A percentile compares a stretch with the other conserved stretches of the same genome.
Evolutionary conservation across 2,888 invertebrate genomes (phyloP).

Genomic region (Chirona hameri): DNA sequence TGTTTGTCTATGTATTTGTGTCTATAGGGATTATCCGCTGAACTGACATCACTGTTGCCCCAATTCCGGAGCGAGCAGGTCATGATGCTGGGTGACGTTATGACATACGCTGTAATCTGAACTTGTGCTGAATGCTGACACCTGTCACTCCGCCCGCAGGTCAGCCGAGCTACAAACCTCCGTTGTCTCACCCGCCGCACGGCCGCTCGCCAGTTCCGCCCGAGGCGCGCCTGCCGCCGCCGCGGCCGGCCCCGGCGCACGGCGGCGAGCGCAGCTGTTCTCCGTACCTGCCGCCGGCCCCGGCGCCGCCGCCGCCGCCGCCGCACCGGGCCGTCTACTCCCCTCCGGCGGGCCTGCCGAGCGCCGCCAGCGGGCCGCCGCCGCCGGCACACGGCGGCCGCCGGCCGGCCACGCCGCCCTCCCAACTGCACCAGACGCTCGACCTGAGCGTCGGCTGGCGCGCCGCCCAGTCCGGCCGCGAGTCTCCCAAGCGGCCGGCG

Average conservation of each 20-base stretch:
- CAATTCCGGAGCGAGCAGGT: no score
- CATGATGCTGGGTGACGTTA: not conserved
- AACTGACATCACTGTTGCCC: no score
- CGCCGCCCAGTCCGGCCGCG: not conserved
- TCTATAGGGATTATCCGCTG: no score
- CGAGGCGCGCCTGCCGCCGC: constrained; percentile 28
- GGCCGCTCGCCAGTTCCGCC: constrained; percentile 41
- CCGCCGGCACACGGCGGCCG: constrained; percentile 40
- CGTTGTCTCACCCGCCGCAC: constrained; percentile 41
- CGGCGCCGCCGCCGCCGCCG: not conserved
- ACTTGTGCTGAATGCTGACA: not conserved
- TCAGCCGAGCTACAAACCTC: constrained; percentile 36
- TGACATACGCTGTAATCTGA: not conserved
- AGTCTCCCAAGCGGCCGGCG: constrained; percentile 8
- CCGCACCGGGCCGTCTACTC: constrained; percentile 8
- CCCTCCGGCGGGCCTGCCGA: not conserved
- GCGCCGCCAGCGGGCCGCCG: constrained; percentile 41
- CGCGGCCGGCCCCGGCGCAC: constrained; percentile 5
- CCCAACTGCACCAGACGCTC: constrained; percentile 33
- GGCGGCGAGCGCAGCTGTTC: constrained; percentile 9
- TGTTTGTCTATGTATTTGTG: no score
- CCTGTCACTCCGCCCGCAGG: not conserved
- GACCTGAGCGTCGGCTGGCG: constrained; percentile 35
- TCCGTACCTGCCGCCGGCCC: not conserved
- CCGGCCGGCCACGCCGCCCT: constrained; percentile 38